Evolutionary conservation across 2,888 invertebrate genomes (phyloP), one percentile per base, ranked within the genome.

Genomic region (Catocala sponsa): DNA sequence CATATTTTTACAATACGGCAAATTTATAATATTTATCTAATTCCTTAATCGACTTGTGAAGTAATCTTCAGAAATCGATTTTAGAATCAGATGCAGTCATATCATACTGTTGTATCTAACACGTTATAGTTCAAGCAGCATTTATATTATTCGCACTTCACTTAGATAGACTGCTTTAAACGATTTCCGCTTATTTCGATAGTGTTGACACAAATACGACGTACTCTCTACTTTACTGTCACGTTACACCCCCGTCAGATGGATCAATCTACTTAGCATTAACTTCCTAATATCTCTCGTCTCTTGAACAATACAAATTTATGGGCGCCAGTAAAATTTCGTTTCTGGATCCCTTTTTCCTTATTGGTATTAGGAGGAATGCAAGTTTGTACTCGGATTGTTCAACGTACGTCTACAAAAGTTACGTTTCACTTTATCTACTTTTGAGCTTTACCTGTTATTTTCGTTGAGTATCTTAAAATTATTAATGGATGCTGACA

Each of bases 181-280:
- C 35, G 35, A 38, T 38, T 38, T 6, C 42, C 10, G n/a, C 11
- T 42, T 38, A 54, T 51, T 51, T 44, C 4, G 48, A 38, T 60
- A 48, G 15, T 46, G 15, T 46, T 7, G 15, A 13, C 15, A 15
- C 15, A 46, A 46, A 15, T 15, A 46, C 46, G 10, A 13, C 0
- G 46, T 60, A 58, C 60, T 65, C 58, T 44, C 60, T 59, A 50
- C 60, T 69, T 74, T 66, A 72, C 65, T 15, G 61, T 6, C 63
- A 6, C 38, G 42, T 59, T 49, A 52, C 52, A 55, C 54, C 57
- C 60, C 57, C 52, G 47, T 65, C 68, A 61, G 62, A 68, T 63
- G 60, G 68, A 70, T 70, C 74, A 75, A 76, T 74, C 62, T 77
- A 74, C 74, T 75, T 76, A 74, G 71, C 77, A 76, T 76, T 76